Base-by-base conservation (phyloP, 2,888 invertebrate genomes). In the Melanostoma scalare region DNA sequence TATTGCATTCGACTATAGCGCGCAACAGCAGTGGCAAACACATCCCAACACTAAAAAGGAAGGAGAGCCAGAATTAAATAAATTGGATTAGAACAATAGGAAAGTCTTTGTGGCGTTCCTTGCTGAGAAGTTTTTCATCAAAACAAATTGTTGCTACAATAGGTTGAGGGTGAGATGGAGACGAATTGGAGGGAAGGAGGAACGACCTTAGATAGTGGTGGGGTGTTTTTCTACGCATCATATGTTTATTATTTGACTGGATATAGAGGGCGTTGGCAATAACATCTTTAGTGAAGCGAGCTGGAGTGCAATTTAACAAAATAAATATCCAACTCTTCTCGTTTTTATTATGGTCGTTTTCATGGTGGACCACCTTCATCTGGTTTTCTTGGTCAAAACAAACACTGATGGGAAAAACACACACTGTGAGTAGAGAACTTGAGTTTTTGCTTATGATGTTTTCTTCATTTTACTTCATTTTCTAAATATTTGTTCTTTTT, bases 31-130 rank as follows among this genome's bases (percentile, higher is more conserved):
- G 84, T 69, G 79, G 50, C 74, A 71, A 53, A 8, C n/a, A 20
- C 33, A 42, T n/a, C 31, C 8, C 36, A 52, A n/a, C 30, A 42
- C 20, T 20, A 50, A 50, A 8, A n/a, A 50, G 50, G n/a, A 8
- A 5, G n/a, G 50, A n/a, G 20, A 20, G n/a, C 30, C 42, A 55
- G 60, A 71, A 61, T 81, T 67, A 35, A 40, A 53, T 63, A 73
- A 82, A 82, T 82, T 63, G 56, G 78, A 82, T 78, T 72, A 78
- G 82, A 82, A 82, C 77, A 82, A 82, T 78, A 78, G 82, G 30
- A 68, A 74, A 73, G 68, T 73, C 63, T 82, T 68, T 82, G 73
- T 73, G 82, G 56, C 63, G 69, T 55, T 60, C 65, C 58, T 69
- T 58, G 33, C 69, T 44, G 44, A 82, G 55, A 56, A 61, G 61